A percentile compares a stretch with the other conserved stretches of the same genome.
Evolutionary conservation across 2,888 invertebrate genomes (phyloP).

Genomic region (Oxycera nigricornis): DNA sequence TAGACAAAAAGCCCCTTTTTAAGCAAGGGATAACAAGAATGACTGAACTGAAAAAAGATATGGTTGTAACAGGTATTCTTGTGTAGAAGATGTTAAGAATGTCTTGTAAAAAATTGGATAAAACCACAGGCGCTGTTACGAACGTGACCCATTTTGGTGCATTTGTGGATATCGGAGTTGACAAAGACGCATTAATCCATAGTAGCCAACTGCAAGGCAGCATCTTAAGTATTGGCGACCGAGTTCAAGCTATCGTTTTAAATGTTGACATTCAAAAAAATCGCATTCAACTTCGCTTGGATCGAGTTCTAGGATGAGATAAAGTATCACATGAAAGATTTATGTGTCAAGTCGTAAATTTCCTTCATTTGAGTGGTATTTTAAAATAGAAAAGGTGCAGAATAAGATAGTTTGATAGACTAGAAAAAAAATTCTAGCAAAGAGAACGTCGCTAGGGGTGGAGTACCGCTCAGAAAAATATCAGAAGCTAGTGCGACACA

Average conservation of each 20-base stretch:
- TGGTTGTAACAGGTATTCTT: conserved; percentile 67
- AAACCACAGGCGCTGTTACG: conserved; percentile 73
- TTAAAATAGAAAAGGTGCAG: too few species aligned
- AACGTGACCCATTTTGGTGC: conserved; percentile 91
- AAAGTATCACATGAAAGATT: too few species aligned
- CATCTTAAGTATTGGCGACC: conserved; percentile 71
- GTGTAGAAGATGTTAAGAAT: neutral
- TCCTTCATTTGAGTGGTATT: too few species aligned
- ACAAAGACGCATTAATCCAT: conserved; percentile 75
- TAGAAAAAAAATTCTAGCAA: too few species aligned
- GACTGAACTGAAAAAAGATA: conserved; percentile 70
- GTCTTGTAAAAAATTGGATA: neutral
- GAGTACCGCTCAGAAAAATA: too few species aligned
- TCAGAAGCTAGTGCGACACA: too few species aligned
- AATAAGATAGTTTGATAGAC: too few species aligned
- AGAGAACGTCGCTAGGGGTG: too few species aligned
- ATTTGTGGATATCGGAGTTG: conserved; percentile 87
- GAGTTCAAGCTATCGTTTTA: conserved; percentile 71
- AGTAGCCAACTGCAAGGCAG: conserved; percentile 66
- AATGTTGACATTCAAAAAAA: conserved; percentile 66
- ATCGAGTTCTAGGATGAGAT: conserved; percentile 47
- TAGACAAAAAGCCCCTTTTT: conserved; percentile 75
- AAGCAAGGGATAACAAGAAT: conserved; percentile 74
- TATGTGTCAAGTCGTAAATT: too few species aligned
- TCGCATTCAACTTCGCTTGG: conserved; percentile 67